A percentile compares a stretch with the other conserved stretches of the same genome.
Evolutionary conservation across 2,113 vertebrate genomes (phyloP).

Genomic region (Fukomys damarensis): DNA sequence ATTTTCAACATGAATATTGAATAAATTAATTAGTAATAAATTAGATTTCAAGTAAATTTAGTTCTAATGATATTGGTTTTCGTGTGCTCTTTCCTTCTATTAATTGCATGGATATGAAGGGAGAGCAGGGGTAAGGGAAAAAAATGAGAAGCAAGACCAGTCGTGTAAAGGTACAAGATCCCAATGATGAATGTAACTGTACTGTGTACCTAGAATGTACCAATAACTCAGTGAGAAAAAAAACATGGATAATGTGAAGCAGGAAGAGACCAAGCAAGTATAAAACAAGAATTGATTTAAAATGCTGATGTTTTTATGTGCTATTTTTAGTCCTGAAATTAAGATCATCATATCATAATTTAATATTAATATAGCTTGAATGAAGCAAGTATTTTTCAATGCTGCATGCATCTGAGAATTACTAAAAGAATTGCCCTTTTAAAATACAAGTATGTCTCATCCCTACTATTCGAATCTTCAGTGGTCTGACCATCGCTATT

Average conservation of each 20-base stretch:
- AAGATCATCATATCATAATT: background rate
- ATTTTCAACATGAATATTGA: background rate
- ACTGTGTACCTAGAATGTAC: too few relatives aligned
- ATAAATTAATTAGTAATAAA: background rate
- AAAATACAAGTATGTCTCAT: background rate
- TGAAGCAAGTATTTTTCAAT: background rate
- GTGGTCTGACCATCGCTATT: background rate
- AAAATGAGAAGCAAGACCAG: too few relatives aligned
- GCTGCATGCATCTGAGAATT: background rate
- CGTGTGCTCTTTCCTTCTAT: background rate
- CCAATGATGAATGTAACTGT: too few relatives aligned
- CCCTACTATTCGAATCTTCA: background rate
- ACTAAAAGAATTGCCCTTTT: background rate
- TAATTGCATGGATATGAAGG: too few relatives aligned
- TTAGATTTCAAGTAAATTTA: conserved; percentile 23
- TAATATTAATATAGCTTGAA: background rate
- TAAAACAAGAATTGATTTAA: background rate
- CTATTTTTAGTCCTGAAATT: background rate
- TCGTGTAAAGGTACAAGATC: too few relatives aligned
- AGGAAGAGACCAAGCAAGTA: background rate
- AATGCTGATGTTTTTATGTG: background rate
- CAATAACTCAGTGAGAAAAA: too few relatives aligned
- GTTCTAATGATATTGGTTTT: background rate
- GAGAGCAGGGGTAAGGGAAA: too few relatives aligned
- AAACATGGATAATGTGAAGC: background rate